These are phyloP conservation scores for Apamea crenata DNA, from an alignment of 2,888 invertebrate genomes.

Conservation along the genomic window DNA sequence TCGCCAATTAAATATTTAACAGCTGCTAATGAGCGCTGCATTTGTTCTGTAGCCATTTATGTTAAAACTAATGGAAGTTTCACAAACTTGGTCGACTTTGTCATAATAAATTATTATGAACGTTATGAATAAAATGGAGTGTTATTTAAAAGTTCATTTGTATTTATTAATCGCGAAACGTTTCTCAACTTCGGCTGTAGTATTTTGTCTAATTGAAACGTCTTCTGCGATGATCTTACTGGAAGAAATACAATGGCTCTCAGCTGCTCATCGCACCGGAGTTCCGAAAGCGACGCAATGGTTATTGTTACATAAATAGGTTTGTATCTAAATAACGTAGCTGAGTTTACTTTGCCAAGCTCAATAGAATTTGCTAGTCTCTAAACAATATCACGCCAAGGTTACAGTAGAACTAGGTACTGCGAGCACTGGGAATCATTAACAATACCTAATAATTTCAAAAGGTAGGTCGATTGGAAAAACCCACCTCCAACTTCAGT, in stretches of 20 bases:
- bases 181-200: constrained; percentile 24
- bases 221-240: constrained; percentile 25
- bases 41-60: constrained; percentile 15
- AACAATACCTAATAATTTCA: not conserved
- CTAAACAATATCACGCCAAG: not conserved
- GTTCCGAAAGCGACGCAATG: constrained; percentile 12
- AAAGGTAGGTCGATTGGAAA: not conserved
- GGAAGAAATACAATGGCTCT: constrained; percentile 12
- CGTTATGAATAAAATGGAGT: constrained; percentile 51
- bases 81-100: constrained; percentile 31
- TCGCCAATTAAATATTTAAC: constrained; percentile 32
- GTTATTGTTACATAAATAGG: constrained; percentile 35
- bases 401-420: not conserved
- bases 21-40: constrained; percentile 42
- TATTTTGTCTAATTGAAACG: constrained; percentile 35
- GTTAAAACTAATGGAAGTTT: constrained; percentile 35
- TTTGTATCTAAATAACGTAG: constrained; percentile 5
- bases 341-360: not conserved
- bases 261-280: constrained; percentile 5
- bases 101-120: constrained; percentile 32
- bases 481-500: not conserved
- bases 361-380: not conserved
- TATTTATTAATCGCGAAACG: constrained; percentile 33
- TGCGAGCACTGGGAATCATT: not conserved
- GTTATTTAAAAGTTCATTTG: constrained; percentile 39